Evolutionary conservation across 2,888 invertebrate genomes (phyloP), one percentile per base, ranked within the genome.

Genomic region (Chouioia cunea): DNA sequence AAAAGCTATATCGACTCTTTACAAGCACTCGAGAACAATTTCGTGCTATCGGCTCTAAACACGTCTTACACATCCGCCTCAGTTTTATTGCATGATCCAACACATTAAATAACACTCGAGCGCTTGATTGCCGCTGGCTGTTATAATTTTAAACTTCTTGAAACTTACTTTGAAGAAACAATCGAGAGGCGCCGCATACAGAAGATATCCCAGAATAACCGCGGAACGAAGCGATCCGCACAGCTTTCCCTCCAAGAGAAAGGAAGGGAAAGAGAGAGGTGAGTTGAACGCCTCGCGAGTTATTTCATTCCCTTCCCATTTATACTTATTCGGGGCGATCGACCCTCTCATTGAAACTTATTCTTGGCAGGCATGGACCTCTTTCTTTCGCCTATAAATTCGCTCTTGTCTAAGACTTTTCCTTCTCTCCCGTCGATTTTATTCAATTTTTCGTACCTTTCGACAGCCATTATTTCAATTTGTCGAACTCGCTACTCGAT

Each of bases 271-370:
- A n/a, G n/a, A n/a, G n/a, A n/a, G n/a, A n/a, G n/a, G 20, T 53
- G 20, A 54, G 46, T 10, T 16, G 16, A 50, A 14, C 27, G 22
- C 43, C 44, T 50, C 36, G 23, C 48, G 36, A 62, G 65, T 62
- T 65, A 62, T 63, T 71, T 71, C 58, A 71, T 67, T 71, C 57
- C 47, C 16, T 43, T 58, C 44, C 47, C 67, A 67, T 71, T 71
- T 59, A 67, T 64, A 58, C 71, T 64, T 48, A 63, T 67, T 71
- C 66, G 43, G 53, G 18, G 58, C 57, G 23, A 63, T 63, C 58
- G 58, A 58, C 16, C 36, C 63, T 62, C 60, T 66, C 27, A 71
- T 71, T 67, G 66, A 67, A 71, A 71, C 67, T 66, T 71, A 65
- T 71, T 67, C 46, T 36, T 66, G 56, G 56, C 43, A 56, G 54